Base-by-base conservation (phyloP, 2,888 invertebrate genomes). In the Neelides folsomi region DNA sequence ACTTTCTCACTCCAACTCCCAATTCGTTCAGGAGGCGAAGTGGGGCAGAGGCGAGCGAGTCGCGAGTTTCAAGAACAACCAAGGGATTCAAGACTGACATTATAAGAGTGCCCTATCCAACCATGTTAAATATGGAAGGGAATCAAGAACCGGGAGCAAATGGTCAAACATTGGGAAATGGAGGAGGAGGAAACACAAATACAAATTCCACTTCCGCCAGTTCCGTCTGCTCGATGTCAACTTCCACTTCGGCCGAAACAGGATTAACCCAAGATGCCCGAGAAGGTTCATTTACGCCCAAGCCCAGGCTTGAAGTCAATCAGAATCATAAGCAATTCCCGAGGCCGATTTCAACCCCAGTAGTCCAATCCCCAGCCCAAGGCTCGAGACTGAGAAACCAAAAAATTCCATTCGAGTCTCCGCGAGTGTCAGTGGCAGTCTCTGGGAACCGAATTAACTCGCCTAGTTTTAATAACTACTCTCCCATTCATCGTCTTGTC, bases 391-490 rank as follows among this genome's bases (percentile, higher is more conserved):
- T 27, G 27, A 27, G 27, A 27, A 27, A 27, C 27, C 27, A 27
- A 7, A 27, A 27, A 27, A 27, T 49, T 43, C 52, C 53, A 36
- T 49, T 47, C 35, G 55, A 54, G 10, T 55, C 56, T 1, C 54
- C 59, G 9, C 53, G 57, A 34, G 16, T 56, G 10, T 27, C 27
- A 27, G 27, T 27, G 27, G 27, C 27, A 27, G 27, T 3, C 27
- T 7, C 43, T 37, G 46, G 49, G n/a, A 53, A 48, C 43, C 52
- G 59, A 54, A 58, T 62, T 55, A 59, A 55, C 50, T 61, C 60
- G 42, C 64, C 64, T 8, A 60, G 62, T 55, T 64, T 64, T 58
- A 64, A 62, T 54, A 62, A 61, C 55, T 64, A 64, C 48, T 64
- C 64, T 7, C 64, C 64, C 13, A 64, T 64, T 46, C 64, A 64